Percentiles rank a stretch among this genome's conserved stretches.
These are phyloP conservation scores for Hypselothyrea guttata DNA, from an alignment of 2,888 invertebrate genomes.

Conservation along the genomic window DNA sequence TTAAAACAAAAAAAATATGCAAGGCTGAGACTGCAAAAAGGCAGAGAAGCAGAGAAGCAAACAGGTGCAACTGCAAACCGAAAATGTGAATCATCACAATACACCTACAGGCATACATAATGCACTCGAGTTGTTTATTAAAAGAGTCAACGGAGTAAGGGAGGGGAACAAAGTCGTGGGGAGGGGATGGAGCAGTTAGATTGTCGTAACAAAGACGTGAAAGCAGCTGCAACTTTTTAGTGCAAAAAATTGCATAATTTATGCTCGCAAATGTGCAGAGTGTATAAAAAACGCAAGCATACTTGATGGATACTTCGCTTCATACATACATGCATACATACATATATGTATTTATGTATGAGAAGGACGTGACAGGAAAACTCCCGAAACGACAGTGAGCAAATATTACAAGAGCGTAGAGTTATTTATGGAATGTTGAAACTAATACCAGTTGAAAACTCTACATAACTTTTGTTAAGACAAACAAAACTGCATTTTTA, in stretches of 20 bases:
- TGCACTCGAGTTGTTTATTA: constrained; percentile 53
- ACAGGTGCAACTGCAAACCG: constrained; percentile 44
- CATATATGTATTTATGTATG: background rate
- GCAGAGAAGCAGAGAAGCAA: constrained; percentile 30
- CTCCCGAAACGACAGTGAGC: background rate
- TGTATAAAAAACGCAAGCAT: constrained; percentile 37
- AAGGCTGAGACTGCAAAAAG: constrained; percentile 16
- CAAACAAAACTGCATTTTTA: too few relatives aligned
- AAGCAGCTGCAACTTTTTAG: constrained; percentile 69
- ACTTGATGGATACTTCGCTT: constrained; percentile 39
- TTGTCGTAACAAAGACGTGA: constrained; percentile 36
- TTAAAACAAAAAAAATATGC: constrained; percentile 67
- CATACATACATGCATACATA: background rate
- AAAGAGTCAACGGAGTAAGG: constrained; percentile 34
- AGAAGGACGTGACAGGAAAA: constrained; percentile 25
- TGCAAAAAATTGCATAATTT: constrained; percentile 67
- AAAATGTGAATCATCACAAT: constrained; percentile 49
- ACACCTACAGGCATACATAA: constrained; percentile 28
- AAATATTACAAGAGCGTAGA: background rate
- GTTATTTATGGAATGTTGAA: background rate
- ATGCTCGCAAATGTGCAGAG: constrained; percentile 50
- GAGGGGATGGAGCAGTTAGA: background rate
- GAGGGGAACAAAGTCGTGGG: too few relatives aligned
- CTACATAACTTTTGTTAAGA: too few relatives aligned
- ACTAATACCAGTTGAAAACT: too few relatives aligned